Conservation (phyloP, 2,113 vertebrate species). For the Serilophus lunatus region DNA sequence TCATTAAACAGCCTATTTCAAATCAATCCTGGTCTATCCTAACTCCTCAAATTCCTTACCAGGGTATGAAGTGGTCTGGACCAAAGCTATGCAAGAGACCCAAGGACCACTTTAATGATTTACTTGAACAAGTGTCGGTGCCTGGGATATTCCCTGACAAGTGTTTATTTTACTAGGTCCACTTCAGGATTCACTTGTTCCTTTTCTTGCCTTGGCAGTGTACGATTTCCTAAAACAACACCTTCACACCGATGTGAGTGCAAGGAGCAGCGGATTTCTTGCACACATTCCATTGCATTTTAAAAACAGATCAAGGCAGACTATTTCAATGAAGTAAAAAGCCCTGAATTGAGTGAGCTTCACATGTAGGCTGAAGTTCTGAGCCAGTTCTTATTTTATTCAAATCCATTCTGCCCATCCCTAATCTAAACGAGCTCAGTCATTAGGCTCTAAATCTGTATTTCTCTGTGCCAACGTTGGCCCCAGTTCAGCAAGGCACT, state of each 20-base stretch:
- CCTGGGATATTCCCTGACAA: not conserved
- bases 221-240: not conserved
- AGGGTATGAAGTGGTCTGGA: not conserved
- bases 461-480: slow-evolving; percentile 49
- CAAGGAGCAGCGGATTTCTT: not conserved
- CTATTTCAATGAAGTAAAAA: not conserved
- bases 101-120: not conserved
- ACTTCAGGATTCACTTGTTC: not conserved
- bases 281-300: not conserved
- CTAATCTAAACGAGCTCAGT: slow-evolving; percentile 56
- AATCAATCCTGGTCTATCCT: not conserved
- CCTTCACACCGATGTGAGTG: not conserved
- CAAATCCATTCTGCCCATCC: slow-evolving; percentile 48
- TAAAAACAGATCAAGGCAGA: not conserved
- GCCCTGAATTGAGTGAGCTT: not conserved
- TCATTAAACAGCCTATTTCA: not conserved
- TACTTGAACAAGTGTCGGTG: not conserved
- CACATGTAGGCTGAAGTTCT: not conserved
- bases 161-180: not conserved
- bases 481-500: slow-evolving; percentile 41
- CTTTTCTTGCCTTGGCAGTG: not conserved
- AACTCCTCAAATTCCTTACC: not conserved
- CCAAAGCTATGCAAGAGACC: not conserved
- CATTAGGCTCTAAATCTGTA: slow-evolving; percentile 44
- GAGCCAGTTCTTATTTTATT: slow-evolving; percentile 32